Evolutionary conservation across 2,888 invertebrate species (phyloP), one percentile per base, ranked within the genome.

Genomic region (Xestoiulus laeticollis): DNA sequence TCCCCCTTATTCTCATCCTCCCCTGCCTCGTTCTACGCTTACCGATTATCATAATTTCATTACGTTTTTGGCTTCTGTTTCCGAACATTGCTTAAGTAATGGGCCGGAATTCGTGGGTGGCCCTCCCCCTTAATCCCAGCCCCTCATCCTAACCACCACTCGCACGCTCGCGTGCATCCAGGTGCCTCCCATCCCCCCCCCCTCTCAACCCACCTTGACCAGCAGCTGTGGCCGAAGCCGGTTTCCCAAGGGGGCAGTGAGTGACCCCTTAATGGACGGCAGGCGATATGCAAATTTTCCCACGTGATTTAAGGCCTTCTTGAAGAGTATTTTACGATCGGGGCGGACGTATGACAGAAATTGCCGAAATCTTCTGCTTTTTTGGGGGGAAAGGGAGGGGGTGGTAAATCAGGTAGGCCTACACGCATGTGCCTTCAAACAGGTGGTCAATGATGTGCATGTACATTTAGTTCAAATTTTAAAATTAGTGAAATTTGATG

Each of bases 231-330:
- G 59, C 59, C 59, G 59, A 22, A 59, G 59, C 59, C 59, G 59
- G 59, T 59, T 59, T 59, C 22, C 59, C n/a, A 22, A 14, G 59
- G 59, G 59, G 59, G 12, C 59, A 59, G 59, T 59, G 59, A 59
- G 59, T 59, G 59, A 59, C 59, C 59, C 59, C 59, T 59, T 59
- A 22, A 59, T 59, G 22, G 59, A 59, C 59, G 59, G 59, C 59
- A 59, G n/a, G 59, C 59, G 59, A 59, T 59, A 59, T 59, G 59
- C 59, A 22, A 59, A 59, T 59, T 59, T 22, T 53, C 59, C 22
- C 59, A n/a, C n/a, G 59, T 59, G 59, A 59, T 59, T 59, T n/a
- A 59, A 59, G 59, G 22, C 59, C 59, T 22, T 59, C 59, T 22
- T 22, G 0, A n/a, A 6, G 59, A 59, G n/a, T 59, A 59, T 59